These are phyloP conservation scores for Drosophila paranaensis DNA, from an alignment of 2,888 invertebrate species.

Conservation along the genomic window DNA sequence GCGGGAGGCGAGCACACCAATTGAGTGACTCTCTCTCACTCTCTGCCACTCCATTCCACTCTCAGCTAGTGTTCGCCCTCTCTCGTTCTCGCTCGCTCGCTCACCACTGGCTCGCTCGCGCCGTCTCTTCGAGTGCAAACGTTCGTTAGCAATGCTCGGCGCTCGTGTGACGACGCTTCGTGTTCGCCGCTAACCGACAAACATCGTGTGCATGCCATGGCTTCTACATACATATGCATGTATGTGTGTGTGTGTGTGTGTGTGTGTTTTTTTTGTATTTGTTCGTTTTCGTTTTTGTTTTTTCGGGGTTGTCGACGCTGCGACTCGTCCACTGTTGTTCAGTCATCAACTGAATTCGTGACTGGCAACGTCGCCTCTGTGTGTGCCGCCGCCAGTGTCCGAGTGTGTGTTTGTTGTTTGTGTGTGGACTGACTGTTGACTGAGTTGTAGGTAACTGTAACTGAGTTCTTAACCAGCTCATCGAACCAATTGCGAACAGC, in stretches of 20 bases:
- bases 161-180: slow-evolving; percentile 28
- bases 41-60: slow-evolving; percentile 5
- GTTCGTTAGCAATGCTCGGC: slow-evolving; percentile 25
- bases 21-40: slow-evolving; percentile 60
- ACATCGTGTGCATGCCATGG: slow-evolving; percentile 21
- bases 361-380: slow-evolving; percentile 84
- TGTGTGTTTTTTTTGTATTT: slow-evolving; percentile 7
- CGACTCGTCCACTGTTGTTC: slow-evolving; percentile 84
- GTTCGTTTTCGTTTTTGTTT: slow-evolving; percentile 21
- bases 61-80: slow-evolving; percentile 9
- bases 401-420: slow-evolving; percentile 45
- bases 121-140: slow-evolving; percentile 40
- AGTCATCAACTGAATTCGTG: slow-evolving; percentile 85
- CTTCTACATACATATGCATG: not conserved
- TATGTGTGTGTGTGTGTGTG: no score
- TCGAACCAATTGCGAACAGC: slow-evolving; percentile 24
- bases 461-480: slow-evolving; percentile 37
- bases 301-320: slow-evolving; percentile 84
- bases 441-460: slow-evolving; percentile 29
- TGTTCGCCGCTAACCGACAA: slow-evolving; percentile 28
- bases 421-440: slow-evolving; percentile 48
- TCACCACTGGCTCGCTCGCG: slow-evolving; percentile 6
- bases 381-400: slow-evolving; percentile 69
- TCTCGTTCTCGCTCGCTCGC: slow-evolving; percentile 15
- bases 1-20: slow-evolving; percentile 43